Evolutionary conservation across 2,797 vertebrate species (phyloP).

Genomic region (Labeo calbasu): DNA sequence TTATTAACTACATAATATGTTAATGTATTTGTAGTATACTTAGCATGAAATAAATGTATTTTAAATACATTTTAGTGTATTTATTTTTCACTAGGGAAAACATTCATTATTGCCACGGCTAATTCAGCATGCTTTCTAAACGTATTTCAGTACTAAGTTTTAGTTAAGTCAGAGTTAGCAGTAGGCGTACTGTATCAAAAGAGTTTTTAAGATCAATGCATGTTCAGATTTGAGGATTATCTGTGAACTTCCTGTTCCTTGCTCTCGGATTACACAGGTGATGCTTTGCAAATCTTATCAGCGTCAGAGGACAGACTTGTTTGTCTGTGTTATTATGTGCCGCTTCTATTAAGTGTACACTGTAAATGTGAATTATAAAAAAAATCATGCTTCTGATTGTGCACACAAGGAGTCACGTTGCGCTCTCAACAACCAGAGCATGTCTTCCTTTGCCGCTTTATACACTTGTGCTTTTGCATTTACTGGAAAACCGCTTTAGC

Average conservation of each 20-base stretch:
- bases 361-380: constrained; percentile 51
- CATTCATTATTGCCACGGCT: constrained; percentile 49
- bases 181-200: constrained; percentile 46
- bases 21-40: too few species aligned
- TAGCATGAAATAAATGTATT: too few species aligned
- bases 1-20: too few species aligned
- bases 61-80: too few species aligned
- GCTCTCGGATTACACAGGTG: constrained; percentile 56
- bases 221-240: constrained; percentile 50
- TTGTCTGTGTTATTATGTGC: constrained; percentile 50
- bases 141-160: constrained; percentile 37
- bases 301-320: constrained; percentile 56
- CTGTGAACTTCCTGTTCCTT: constrained; percentile 49
- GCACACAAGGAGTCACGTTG: constrained; percentile 45
- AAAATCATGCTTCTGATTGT: constrained; percentile 47
- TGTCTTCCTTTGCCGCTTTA: constrained; percentile 43
- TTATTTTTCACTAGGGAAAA: constrained; percentile 12
- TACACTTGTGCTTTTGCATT: constrained; percentile 46
- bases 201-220: constrained; percentile 46
- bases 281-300: constrained; percentile 57
- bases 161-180: constrained; percentile 49
- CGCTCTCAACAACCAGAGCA: constrained; percentile 47
- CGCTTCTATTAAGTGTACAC: constrained; percentile 3
- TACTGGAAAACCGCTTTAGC: constrained; percentile 45
- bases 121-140: constrained; percentile 43